A percentile compares a stretch with the other conserved stretches of the same genome.
Conservation (phyloP, 2,113 vertebrate genomes). For the Tenebrosternarchus preto region DNA sequence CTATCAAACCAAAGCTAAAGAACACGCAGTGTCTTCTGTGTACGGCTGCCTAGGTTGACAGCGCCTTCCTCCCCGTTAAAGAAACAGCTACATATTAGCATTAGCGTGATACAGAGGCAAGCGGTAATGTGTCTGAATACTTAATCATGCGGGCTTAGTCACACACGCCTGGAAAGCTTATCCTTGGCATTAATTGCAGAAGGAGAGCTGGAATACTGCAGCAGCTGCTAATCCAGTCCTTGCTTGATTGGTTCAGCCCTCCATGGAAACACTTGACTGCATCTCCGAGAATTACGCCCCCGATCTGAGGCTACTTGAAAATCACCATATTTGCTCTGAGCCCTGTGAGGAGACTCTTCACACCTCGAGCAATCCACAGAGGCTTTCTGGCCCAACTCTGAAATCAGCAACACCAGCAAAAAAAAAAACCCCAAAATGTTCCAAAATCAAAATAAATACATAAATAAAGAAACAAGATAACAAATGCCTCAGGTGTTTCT, state of each 20-base stretch:
- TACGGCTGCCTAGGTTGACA: no score
- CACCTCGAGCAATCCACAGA: constrained; percentile 10
- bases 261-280: constrained; percentile 31
- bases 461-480: not conserved
- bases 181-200: not conserved
- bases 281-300: constrained; percentile 27
- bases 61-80: not conserved
- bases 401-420: constrained; percentile 17
- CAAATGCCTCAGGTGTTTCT: no score
- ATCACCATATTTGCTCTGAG: constrained; percentile 42
- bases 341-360: constrained; percentile 29
- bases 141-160: not conserved
- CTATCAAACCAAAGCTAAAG: not conserved
- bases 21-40: no score
- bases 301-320: constrained; percentile 32
- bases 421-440: not conserved
- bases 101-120: not conserved
- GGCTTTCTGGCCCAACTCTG: constrained; percentile 5
- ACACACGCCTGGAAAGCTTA: not conserved
- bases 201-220: constrained; percentile 23
- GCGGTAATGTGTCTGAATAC: not conserved
- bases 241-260: constrained; percentile 42
- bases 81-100: not conserved
- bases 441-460: no score
- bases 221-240: constrained; percentile 40